Percentiles rank a stretch among this genome's conserved stretches.
Conservation (phyloP, 2,113 vertebrate species). For the Ceuthmochares aereus region DNA sequence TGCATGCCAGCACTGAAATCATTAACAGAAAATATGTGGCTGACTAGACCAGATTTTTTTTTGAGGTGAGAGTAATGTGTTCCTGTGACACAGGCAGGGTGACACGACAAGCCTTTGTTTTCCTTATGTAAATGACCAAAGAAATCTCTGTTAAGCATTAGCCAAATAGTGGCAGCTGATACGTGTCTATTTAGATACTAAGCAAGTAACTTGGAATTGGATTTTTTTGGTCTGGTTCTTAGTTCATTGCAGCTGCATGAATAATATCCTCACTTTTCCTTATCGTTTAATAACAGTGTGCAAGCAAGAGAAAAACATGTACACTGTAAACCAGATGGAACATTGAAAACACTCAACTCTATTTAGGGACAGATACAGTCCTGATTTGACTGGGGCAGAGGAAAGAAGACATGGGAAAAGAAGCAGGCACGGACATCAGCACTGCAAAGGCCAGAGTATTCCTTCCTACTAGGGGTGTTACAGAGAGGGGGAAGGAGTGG, state of each 20-base stretch:
- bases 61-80: neutral
- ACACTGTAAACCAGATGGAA: neutral
- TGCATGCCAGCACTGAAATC: neutral
- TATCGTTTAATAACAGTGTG: neutral
- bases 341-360: neutral
- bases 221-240: neutral
- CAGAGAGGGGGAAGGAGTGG: neutral
- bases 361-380: neutral
- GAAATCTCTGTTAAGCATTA: neutral
- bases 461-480: neutral
- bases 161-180: neutral
- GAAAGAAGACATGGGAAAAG: neutral
- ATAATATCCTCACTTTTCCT: neutral
- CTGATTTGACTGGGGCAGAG: neutral
- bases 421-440: neutral
- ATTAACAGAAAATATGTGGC: neutral
- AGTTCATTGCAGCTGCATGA: neutral
- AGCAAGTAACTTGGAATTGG: neutral
- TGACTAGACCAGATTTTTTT: neutral
- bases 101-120: conserved; percentile 31
- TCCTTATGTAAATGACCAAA: neutral
- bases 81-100: neutral
- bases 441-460: neutral
- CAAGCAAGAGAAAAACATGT: neutral
- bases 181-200: neutral